Evolutionary conservation across 2,113 vertebrate species (phyloP).

Genomic region (Dipodomys stephensi): DNA sequence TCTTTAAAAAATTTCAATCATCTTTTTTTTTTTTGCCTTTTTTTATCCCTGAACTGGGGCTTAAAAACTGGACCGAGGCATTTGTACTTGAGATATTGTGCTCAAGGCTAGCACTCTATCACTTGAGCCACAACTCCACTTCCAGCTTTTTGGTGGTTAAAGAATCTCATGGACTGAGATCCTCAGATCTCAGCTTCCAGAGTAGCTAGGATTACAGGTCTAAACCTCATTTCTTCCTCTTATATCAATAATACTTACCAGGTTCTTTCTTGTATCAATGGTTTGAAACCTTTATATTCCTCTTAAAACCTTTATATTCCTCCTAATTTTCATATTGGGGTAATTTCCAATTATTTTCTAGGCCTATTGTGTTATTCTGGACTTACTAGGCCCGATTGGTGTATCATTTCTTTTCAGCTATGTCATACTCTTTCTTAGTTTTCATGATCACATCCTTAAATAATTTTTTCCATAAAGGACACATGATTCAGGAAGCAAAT

Average conservation of each 20-base stretch:
- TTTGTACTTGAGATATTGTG: too few species aligned
- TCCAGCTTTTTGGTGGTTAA: too few species aligned
- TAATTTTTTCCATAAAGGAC: neutral
- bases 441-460: neutral
- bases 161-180: too few species aligned
- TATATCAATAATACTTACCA: neutral
- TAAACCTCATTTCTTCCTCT: neutral
- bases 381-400: neutral
- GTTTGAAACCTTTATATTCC: neutral
- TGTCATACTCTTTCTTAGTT: neutral
- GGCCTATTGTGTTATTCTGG: neutral
- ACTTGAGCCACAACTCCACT: too few species aligned
- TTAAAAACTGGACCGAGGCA: too few species aligned
- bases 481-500: neutral
- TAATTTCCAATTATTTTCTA: neutral
- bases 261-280: neutral
- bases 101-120: neutral
- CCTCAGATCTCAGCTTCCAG: too few species aligned
- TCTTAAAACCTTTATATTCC: conserved; percentile 28
- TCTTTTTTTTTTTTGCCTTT: too few species aligned
- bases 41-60: too few species aligned
- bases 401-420: neutral
- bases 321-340: neutral
- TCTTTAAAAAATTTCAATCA: too few species aligned
- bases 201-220: too few species aligned